Conservation (phyloP, 2,888 invertebrate genomes). For the Andrena flavipes region DNA sequence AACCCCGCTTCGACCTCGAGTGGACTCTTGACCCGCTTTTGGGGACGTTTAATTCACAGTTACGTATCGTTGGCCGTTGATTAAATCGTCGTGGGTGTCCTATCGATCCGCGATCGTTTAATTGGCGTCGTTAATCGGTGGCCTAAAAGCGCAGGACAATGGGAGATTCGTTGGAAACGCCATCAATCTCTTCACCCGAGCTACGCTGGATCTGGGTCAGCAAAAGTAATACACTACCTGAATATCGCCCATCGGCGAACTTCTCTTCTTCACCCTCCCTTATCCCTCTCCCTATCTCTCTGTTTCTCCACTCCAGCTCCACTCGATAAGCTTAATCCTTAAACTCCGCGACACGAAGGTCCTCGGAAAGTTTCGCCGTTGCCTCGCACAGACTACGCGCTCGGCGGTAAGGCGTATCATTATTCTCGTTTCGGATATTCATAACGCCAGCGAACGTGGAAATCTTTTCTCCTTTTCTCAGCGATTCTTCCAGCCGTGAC, state of each 20-base stretch:
- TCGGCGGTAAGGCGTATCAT: not conserved
- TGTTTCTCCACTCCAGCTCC: slow-evolving; percentile 2
- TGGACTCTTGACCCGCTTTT: slow-evolving; percentile 73
- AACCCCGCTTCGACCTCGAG: slow-evolving; percentile 63
- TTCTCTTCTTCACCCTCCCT: not conserved
- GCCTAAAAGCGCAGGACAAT: slow-evolving; percentile 10
- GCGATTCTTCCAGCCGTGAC: not conserved
- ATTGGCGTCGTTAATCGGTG: slow-evolving; percentile 45
- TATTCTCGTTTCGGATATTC: slow-evolving; percentile 9
- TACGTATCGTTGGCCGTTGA: slow-evolving; percentile 56
- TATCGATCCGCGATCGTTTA: slow-evolving; percentile 34
- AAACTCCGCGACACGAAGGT: slow-evolving; percentile 14
- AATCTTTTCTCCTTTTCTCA: not conserved
- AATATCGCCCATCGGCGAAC: slow-evolving; percentile 16
- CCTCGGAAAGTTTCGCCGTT: slow-evolving; percentile 13
- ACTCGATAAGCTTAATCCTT: slow-evolving; percentile 25
- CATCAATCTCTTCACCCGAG: slow-evolving; percentile 32
- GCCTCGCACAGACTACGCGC: not conserved
- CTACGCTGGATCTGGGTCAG: slow-evolving; percentile 43
- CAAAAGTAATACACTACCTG: slow-evolving; percentile 22
- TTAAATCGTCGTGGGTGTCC: slow-evolving; percentile 35
- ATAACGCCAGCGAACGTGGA: not conserved
- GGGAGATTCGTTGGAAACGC: slow-evolving; percentile 20
- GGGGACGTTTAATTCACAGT: slow-evolving; percentile 54
- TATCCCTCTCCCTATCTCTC: not conserved